Evolutionary conservation across 92 coral and sea anemone species (phyloP).

Genomic region (Paragorgia papillata): DNA sequence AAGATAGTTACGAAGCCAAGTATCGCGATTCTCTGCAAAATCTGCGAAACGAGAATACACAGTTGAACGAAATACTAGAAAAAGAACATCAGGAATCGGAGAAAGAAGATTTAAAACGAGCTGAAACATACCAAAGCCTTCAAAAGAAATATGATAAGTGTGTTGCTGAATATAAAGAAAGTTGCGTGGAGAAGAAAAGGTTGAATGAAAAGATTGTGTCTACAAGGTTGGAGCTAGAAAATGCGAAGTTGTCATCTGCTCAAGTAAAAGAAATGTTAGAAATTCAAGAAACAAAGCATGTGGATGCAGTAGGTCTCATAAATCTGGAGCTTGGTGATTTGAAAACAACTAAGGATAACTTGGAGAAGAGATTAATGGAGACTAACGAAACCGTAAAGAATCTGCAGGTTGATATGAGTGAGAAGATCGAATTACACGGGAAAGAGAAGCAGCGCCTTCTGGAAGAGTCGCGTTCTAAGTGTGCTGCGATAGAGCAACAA

Average conservation of each 20-base stretch:
- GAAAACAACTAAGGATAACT: conserved; percentile 52
- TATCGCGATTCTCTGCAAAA: conserved; percentile 62
- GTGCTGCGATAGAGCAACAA: conserved; percentile 58
- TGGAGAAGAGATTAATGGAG: conserved; percentile 47
- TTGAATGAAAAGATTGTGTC: conserved; percentile 55
- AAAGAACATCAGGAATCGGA: conserved; percentile 89
- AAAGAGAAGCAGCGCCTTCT: not conserved
- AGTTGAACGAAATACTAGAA: conserved; percentile 81
- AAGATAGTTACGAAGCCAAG: conserved; percentile 73
- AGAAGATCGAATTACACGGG: not conserved
- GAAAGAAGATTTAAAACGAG: conserved; percentile 61
- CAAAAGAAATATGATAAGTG: conserved; percentile 28
- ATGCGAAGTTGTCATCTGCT: conserved; percentile 41
- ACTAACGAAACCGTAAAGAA: conserved; percentile 2
- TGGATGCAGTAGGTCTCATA: conserved; percentile 45
- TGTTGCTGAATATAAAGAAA: conserved; percentile 3
- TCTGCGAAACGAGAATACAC: conserved; percentile 72
- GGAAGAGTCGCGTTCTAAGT: conserved; percentile 41
- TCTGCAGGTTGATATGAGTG: not conserved
- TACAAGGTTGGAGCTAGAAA: conserved; percentile 35
- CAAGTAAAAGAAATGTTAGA: conserved; percentile 48
- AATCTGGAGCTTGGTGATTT: conserved; percentile 58
- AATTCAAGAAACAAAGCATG: conserved; percentile 43
- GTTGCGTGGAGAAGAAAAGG: conserved; percentile 48
- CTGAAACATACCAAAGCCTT: conserved; percentile 54